Conservation (phyloP, 2,113 vertebrate species). For the Lophotis ruficrista region DNA sequence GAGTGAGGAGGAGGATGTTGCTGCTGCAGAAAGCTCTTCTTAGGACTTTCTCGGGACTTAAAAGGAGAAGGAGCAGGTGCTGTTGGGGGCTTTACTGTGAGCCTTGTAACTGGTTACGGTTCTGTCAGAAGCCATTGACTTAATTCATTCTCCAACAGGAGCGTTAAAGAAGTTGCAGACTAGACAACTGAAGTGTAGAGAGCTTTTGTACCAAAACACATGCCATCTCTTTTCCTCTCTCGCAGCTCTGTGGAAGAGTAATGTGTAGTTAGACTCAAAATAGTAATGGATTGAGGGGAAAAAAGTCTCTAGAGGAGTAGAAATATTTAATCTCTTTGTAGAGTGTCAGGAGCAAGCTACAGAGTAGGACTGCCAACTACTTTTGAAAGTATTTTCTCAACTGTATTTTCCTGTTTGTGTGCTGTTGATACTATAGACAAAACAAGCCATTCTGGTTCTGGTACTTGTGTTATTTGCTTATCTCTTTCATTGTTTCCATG, state of each 20-base stretch:
- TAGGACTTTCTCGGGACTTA: not conserved
- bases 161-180: not conserved
- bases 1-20: not conserved
- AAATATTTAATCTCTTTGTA: not conserved
- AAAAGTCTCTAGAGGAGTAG: not conserved
- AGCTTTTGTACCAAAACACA: constrained; percentile 7
- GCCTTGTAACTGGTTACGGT: not conserved
- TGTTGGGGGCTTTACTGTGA: not conserved
- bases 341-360: not conserved
- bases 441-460: constrained; percentile 42
- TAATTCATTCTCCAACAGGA: not conserved
- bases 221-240: not conserved
- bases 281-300: not conserved
- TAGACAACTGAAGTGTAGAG: not conserved
- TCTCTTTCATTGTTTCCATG: not conserved
- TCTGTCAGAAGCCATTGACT: constrained; percentile 25
- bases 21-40: not conserved
- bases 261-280: not conserved
- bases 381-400: not conserved
- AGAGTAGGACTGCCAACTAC: not conserved
- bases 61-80: constrained; percentile 3
- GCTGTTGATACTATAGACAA: not conserved
- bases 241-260: fast-evolving
- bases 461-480: constrained; percentile 23
- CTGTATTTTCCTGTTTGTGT: not conserved